Evolutionary conservation across 2,797 vertebrate species (phyloP).

Genomic region (Oophaga sylvatica): DNA sequence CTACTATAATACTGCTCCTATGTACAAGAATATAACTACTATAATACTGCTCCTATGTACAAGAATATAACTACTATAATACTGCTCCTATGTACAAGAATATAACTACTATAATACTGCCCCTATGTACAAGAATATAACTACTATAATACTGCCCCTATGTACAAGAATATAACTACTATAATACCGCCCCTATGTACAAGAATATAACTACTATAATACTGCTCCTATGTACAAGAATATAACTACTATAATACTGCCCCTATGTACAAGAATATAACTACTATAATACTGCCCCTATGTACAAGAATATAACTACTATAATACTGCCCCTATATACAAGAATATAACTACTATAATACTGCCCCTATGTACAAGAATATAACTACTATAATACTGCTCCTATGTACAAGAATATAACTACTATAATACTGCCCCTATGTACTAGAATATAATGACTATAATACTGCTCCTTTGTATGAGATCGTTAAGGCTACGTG

Average conservation of each 20-base stretch:
- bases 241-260: too few species aligned
- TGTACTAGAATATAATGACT: background rate
- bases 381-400: too few species aligned
- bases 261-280: background rate
- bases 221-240: too few species aligned
- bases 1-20: too few species aligned
- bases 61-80: background rate
- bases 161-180: background rate
- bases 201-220: too few species aligned
- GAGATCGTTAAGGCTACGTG: background rate
- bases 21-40: too few species aligned
- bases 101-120: too few species aligned
- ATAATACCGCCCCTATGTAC: background rate
- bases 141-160: too few species aligned
- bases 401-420: constrained; percentile 12
- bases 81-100: background rate
- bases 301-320: too few species aligned
- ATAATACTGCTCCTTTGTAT: background rate
- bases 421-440: background rate
- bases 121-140: too few species aligned
- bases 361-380: background rate
- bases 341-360: too few species aligned
- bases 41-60: background rate
- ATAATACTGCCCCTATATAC: too few species aligned
- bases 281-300: background rate